Percentiles rank a stretch among this genome's conserved stretches.
These are phyloP conservation scores for Drosophila suboccidentalis DNA, from an alignment of 2,888 invertebrate genomes.

Conservation along the genomic window DNA sequence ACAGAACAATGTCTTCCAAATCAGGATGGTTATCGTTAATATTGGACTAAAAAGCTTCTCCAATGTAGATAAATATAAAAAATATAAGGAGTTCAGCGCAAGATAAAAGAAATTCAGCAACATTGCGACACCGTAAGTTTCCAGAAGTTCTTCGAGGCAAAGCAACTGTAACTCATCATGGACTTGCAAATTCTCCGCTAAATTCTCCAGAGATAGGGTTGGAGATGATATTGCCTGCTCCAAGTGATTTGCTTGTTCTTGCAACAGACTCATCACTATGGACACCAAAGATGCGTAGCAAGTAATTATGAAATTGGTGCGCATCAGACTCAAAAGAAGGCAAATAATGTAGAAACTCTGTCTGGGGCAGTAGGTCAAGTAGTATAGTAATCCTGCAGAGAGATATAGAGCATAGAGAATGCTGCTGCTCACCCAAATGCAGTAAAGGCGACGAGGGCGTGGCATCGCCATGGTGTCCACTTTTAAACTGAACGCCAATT, in stretches of 20 bases:
- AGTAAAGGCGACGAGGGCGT: constrained; percentile 3
- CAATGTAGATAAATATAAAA: constrained; percentile 20
- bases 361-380: constrained; percentile 10
- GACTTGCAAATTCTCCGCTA: constrained; percentile 10
- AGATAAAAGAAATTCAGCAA: constrained; percentile 14
- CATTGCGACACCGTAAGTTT: constrained; percentile 19
- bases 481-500: background rate
- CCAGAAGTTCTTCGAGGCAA: constrained; percentile 28
- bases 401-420: background rate
- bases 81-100: constrained; percentile 5
- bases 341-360: background rate
- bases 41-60: background rate
- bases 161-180: constrained; percentile 27
- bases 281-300: constrained; percentile 26
- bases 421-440: constrained; percentile 16
- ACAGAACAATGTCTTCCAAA: constrained; percentile 4
- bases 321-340: constrained; percentile 7
- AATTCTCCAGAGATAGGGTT: background rate
- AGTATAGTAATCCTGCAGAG: background rate
- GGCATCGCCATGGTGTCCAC: constrained; percentile 4
- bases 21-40: background rate
- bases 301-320: constrained; percentile 22
- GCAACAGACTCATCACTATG: constrained; percentile 12
- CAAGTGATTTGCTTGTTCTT: constrained; percentile 14
- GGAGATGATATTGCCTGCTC: background rate